A percentile compares a stretch with the other conserved stretches of the same genome.
phyloP scores from a whole-genome alignment of 2,888 invertebrate species.

The Myopa tessellatipennis region DNA sequence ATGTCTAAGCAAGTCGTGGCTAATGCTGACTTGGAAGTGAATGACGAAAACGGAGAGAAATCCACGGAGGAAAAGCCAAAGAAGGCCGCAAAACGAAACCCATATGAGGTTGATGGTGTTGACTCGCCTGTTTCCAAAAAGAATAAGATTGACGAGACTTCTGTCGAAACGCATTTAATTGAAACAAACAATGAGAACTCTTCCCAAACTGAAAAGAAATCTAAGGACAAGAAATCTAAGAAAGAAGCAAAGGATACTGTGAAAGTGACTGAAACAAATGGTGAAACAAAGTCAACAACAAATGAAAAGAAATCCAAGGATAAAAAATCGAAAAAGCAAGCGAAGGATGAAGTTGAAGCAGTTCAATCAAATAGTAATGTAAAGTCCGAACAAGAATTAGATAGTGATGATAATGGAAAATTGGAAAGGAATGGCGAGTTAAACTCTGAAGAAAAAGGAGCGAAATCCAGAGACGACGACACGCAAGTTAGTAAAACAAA shows the following conservation, averaged over 20 bases:
- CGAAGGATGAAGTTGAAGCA: background rate
- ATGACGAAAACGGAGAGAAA: background rate
- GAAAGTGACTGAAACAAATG: background rate
- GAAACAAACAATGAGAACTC: background rate
- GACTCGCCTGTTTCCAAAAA: background rate
- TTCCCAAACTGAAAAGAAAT: background rate
- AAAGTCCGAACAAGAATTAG: too few relatives aligned
- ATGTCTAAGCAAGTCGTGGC: slow-evolving; percentile 51
- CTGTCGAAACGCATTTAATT: background rate
- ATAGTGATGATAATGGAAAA: too few relatives aligned
- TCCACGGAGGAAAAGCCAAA: background rate
- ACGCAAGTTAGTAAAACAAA: too few relatives aligned
- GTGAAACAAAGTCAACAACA: background rate
- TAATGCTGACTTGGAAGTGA: slow-evolving; percentile 45
- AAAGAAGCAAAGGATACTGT: background rate
- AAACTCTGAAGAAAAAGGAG: too few relatives aligned
- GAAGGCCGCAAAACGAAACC: slow-evolving; percentile 24
- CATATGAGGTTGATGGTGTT: background rate
- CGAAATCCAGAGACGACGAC: too few relatives aligned
- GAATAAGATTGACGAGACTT: background rate
- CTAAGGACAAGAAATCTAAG: too few relatives aligned
- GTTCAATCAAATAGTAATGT: background rate
- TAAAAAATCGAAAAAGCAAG: background rate
- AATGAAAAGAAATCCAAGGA: background rate
- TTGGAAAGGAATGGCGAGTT: too few relatives aligned